These are phyloP conservation scores for Cosmopolites sordidus DNA, from an alignment of 2,888 invertebrate species.

Conservation along the genomic window DNA sequence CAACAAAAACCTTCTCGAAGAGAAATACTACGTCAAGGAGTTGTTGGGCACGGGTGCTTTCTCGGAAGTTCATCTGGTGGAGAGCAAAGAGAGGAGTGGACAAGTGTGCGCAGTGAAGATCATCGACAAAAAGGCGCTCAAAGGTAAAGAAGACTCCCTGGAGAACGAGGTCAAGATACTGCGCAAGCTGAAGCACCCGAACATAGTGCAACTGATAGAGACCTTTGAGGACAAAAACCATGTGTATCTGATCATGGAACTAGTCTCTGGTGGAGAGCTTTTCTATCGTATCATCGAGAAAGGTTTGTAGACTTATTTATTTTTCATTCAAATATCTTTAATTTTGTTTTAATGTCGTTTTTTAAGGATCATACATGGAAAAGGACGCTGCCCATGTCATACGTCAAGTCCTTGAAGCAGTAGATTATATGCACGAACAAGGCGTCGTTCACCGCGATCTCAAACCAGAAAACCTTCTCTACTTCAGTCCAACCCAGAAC, in stretches of 20 bases:
- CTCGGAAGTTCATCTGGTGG: slow-evolving; percentile 94
- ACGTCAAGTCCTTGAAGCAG: slow-evolving; percentile 94
- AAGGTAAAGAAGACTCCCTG: slow-evolving; percentile 97
- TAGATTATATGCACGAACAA: slow-evolving; percentile 98
- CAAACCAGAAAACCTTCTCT: slow-evolving; percentile 95
- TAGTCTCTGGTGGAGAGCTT: slow-evolving; percentile 97
- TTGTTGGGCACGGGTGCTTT: slow-evolving; percentile 94
- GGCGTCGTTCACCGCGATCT: slow-evolving; percentile 98
- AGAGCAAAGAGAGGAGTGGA: slow-evolving; percentile 85
- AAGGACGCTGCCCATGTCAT: slow-evolving; percentile 97
- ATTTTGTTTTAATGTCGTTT: neutral
- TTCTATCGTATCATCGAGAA: slow-evolving; percentile 99
- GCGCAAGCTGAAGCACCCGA: slow-evolving; percentile 92
- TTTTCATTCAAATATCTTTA: neutral
- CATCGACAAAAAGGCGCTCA: slow-evolving; percentile 96
- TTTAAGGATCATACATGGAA: slow-evolving; percentile 85
- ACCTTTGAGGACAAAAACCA: slow-evolving; percentile 97
- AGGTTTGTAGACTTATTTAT: slow-evolving; percentile 44
- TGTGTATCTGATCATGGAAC: slow-evolving; percentile 95
- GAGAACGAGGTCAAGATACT: slow-evolving; percentile 98
- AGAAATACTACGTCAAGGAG: slow-evolving; percentile 85
- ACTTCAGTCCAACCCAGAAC: slow-evolving; percentile 94
- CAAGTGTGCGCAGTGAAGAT: slow-evolving; percentile 96
- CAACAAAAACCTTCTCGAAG: slow-evolving; percentile 78
- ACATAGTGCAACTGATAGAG: slow-evolving; percentile 95